Conservation (phyloP, 1,140 invertebrate genomes). For the Eubasilissa regina region DNA sequence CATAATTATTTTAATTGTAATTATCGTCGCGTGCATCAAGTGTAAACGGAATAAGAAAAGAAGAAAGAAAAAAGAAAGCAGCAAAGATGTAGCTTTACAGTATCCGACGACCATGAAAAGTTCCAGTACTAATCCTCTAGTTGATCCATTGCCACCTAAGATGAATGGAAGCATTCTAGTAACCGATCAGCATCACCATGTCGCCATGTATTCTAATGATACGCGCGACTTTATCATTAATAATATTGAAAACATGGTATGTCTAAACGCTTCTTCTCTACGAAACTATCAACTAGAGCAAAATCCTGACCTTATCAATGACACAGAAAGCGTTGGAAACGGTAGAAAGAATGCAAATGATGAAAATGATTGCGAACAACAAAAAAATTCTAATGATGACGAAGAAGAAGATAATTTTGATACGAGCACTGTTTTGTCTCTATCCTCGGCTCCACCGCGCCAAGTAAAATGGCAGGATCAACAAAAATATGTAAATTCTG, state of each 20-base stretch:
- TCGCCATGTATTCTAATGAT: constrained; percentile 65
- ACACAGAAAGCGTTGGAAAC: constrained; percentile 79
- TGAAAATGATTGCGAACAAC: constrained; percentile 62
- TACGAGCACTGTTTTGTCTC: constrained; percentile 54
- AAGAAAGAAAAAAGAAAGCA: constrained; percentile 73
- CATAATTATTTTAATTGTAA: constrained; percentile 75
- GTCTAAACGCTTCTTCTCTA: constrained; percentile 61
- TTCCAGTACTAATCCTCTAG: constrained; percentile 65
- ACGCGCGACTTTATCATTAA: constrained; percentile 57
- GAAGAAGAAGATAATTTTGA: constrained; percentile 59
- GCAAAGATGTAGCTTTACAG: constrained; percentile 68
- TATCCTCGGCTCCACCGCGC: constrained; percentile 62
- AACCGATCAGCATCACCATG: constrained; percentile 70
- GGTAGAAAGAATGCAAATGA: constrained; percentile 74
- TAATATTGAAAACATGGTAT: constrained; percentile 56
- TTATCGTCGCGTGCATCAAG: constrained; percentile 75
- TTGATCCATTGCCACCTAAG: constrained; percentile 60
- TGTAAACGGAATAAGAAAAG: constrained; percentile 75
- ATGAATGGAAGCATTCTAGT: constrained; percentile 70
- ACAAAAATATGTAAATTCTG: constrained; percentile 61
- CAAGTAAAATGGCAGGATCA: constrained; percentile 72
- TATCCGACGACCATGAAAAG: constrained; percentile 69
- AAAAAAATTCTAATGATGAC: constrained; percentile 53
- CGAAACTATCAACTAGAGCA: constrained; percentile 76
- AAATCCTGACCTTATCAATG: constrained; percentile 84